These are phyloP conservation scores for Heliconius hermathena DNA, from an alignment of 1,140 invertebrate genomes.

Conservation along the genomic window DNA sequence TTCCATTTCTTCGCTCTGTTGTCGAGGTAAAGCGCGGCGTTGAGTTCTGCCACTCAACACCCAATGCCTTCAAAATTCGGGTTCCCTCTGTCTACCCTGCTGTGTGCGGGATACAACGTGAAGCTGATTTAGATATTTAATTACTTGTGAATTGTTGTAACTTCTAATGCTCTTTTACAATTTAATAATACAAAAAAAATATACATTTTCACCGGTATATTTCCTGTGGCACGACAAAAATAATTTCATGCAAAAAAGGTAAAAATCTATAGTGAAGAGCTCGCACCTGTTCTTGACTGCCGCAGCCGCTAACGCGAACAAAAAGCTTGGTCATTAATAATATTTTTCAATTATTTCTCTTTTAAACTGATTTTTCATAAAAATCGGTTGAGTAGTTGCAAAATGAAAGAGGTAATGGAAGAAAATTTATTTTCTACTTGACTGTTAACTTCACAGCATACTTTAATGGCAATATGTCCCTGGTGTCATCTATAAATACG, in stretches of 20 bases:
- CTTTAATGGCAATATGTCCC: no score
- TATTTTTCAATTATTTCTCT: constrained; percentile 26
- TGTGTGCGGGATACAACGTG: no score
- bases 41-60: no score
- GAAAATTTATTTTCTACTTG: neutral
- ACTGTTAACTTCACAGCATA: no score
- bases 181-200: neutral
- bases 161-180: neutral
- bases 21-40: no score
- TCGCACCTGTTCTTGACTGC: constrained; percentile 32
- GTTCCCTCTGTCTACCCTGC: no score
- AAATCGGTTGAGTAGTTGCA: constrained; percentile 2
- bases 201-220: constrained; percentile 22
- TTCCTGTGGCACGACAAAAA: constrained; percentile 16
- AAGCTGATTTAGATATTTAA: no score
- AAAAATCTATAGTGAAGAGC: constrained; percentile 28
- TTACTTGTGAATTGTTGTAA: neutral
- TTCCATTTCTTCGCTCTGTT: no score
- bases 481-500: no score
- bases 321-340: constrained; percentile 29
- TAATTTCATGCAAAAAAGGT: constrained; percentile 27
- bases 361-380: neutral
- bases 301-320: constrained; percentile 30
- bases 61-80: no score
- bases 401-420: neutral